Evolutionary conservation across 2,797 vertebrate genomes (phyloP).

Genomic region (Danio albolineatus): DNA sequence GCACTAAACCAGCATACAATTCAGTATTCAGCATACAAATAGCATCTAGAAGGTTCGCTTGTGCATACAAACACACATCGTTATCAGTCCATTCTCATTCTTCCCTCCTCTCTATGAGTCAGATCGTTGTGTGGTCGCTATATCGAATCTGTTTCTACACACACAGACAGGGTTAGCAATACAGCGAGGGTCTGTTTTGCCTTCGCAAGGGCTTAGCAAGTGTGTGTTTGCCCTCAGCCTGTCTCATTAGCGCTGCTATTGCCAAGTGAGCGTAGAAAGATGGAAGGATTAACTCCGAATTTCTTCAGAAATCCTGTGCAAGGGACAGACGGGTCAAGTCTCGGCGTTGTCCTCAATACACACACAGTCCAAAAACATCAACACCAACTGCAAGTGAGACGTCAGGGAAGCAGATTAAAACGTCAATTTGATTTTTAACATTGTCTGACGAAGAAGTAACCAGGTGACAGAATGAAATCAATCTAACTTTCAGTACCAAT

Average conservation of each 20-base stretch:
- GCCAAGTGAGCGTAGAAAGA: constrained; percentile 18
- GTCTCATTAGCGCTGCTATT: constrained; percentile 12
- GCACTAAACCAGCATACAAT: no score
- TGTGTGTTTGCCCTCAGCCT: constrained; percentile 8
- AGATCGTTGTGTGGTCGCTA: background rate
- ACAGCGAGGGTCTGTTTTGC: constrained; percentile 22
- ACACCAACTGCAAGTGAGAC: background rate
- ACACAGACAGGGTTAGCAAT: constrained; percentile 23
- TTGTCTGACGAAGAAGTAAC: constrained; percentile 4
- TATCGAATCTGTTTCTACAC: background rate
- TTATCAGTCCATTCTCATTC: background rate
- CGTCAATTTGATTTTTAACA: background rate
- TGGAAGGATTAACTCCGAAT: constrained; percentile 43
- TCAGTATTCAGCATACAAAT: background rate
- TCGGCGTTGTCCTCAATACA: constrained; percentile 6
- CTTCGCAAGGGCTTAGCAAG: background rate
- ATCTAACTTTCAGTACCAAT: no score
- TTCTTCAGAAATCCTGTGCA: constrained; percentile 18
- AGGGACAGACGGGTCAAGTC: constrained; percentile 44
- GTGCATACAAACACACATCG: background rate
- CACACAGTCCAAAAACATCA: background rate
- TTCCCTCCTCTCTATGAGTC: background rate
- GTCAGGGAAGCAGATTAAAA: constrained; percentile 31
- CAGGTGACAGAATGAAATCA: no score
- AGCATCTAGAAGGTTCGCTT: background rate